These are phyloP conservation scores for Malurus leucopterus DNA, from an alignment of 2,797 vertebrate genomes.

Conservation along the genomic window DNA sequence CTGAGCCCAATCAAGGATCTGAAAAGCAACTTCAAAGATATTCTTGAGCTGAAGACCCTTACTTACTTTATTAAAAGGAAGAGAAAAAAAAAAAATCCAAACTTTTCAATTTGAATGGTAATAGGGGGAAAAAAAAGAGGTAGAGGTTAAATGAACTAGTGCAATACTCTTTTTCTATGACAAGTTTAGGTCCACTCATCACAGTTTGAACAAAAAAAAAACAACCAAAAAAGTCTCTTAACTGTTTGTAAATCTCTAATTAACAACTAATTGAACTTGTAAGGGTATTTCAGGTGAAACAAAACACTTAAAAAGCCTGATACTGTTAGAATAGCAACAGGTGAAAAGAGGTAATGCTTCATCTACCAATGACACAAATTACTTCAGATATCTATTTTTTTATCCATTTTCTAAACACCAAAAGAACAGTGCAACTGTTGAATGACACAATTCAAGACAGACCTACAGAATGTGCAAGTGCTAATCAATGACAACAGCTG, in stretches of 20 bases:
- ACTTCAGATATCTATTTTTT: background rate
- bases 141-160: background rate
- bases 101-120: background rate
- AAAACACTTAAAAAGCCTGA: background rate
- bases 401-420: background rate
- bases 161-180: background rate
- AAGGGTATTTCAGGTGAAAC: background rate
- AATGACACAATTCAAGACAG: background rate
- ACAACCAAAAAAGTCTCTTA: background rate
- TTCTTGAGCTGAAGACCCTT: background rate
- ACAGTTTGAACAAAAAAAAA: background rate
- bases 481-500: background rate
- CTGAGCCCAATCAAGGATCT: background rate
- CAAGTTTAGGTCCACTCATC: background rate
- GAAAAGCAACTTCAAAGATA: constrained; percentile 29
- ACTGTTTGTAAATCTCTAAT: background rate
- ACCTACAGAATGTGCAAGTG: background rate
- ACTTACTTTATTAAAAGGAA: background rate
- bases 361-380: background rate
- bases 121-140: background rate
- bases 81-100: background rate
- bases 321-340: background rate
- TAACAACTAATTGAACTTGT: background rate
- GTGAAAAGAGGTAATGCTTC: background rate
- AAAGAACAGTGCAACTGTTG: background rate